A percentile compares a stretch with the other conserved stretches of the same genome.
These are phyloP conservation scores for Ectropis grisescens DNA, from an alignment of 1,140 invertebrate species.

Conservation along the genomic window DNA sequence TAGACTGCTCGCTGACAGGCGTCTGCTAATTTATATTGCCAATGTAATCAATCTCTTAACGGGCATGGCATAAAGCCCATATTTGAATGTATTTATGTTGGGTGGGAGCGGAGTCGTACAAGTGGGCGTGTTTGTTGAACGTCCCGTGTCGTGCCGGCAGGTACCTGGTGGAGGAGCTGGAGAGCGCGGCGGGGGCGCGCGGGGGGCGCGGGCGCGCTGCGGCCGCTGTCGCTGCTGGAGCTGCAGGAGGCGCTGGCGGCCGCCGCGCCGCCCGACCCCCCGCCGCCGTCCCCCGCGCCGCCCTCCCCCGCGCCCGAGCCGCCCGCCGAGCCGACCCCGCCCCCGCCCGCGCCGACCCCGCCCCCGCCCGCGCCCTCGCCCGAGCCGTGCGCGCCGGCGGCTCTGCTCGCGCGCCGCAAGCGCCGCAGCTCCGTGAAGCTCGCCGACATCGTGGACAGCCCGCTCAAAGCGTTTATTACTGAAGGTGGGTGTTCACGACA, in stretches of 20 bases:
- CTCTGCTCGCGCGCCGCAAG: conserved; percentile 18
- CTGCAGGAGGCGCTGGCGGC: conserved; percentile 31
- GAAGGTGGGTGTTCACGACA: no score
- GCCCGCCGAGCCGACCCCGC: conserved; percentile 6
- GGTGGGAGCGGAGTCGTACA: no score
- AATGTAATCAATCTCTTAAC: no score
- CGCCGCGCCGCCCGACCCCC: conserved; percentile 23
- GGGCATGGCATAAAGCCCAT: no score
- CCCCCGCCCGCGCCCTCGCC: conserved; percentile 4
- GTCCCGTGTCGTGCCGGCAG: no score
- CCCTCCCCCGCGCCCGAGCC: conserved; percentile 8
- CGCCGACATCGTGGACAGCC: conserved; percentile 10
- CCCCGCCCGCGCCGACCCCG: conserved; percentile 3
- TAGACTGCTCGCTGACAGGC: no score
- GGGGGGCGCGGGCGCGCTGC: conserved; percentile 1
- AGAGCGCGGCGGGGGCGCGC: conserved; percentile 1
- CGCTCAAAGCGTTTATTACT: conserved; percentile 15
- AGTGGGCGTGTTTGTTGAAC: no score
- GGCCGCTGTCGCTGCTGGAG: conserved; percentile 22
- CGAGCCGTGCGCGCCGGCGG: conserved; percentile 7
- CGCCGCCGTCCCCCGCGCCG: conserved; percentile 12
- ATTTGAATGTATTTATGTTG: no score
- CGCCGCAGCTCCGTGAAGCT: conserved; percentile 11
- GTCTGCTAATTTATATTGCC: no score
- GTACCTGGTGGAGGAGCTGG: conserved; percentile 34